A percentile compares a stretch with the other conserved stretches of the same genome.
phyloP scores from a whole-genome alignment of 2,888 invertebrate species.

The Leptinotarsa juncta region DNA sequence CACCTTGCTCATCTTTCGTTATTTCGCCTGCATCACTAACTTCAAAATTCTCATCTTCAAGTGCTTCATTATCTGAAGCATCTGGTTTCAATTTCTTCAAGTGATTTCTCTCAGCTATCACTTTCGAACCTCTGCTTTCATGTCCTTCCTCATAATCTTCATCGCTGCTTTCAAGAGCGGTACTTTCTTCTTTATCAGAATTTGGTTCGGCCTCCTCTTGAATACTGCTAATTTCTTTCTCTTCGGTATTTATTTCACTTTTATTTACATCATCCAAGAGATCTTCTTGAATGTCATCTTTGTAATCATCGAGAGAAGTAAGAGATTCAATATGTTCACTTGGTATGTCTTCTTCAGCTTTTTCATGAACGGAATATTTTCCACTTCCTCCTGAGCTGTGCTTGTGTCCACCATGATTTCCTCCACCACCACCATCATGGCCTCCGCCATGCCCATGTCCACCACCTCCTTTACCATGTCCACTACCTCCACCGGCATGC shows the following conservation, averaged over 20 bases:
- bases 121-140: conserved; percentile 11
- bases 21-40: neutral
- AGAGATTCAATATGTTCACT: conserved; percentile 1
- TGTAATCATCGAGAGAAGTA: neutral
- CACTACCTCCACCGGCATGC: conserved; percentile 30
- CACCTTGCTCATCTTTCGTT: neutral
- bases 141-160: conserved; percentile 10
- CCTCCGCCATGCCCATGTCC: conserved; percentile 29
- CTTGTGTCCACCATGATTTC: conserved; percentile 40
- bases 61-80: conserved; percentile 6
- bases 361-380: conserved; percentile 25
- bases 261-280: neutral
- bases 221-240: neutral
- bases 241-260: neutral
- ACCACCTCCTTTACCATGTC: conserved; percentile 3
- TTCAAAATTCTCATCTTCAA: conserved; percentile 7
- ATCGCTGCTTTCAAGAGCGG: neutral
- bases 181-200: neutral
- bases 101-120: conserved; percentile 14
- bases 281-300: conserved; percentile 2
- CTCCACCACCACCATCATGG: conserved; percentile 35
- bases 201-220: neutral
- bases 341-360: neutral
- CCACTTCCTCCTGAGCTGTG: conserved; percentile 25
- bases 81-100: neutral